Percentiles rank a stretch among this genome's conserved stretches.
Conservation (phyloP, 2,797 vertebrate species). For the Sarcophilus harrisii region DNA sequence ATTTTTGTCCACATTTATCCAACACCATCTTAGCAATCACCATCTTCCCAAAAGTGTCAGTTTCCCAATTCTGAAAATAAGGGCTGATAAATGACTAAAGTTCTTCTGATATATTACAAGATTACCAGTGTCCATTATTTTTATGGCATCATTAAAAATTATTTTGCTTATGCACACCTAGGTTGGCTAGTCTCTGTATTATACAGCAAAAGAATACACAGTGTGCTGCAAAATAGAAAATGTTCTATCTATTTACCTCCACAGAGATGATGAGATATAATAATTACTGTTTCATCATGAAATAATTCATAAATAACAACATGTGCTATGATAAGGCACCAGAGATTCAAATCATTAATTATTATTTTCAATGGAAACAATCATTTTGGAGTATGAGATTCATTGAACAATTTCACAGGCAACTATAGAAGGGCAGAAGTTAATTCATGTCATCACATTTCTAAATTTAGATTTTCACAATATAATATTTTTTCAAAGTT, state of each 20-base stretch:
- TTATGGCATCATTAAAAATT: neutral
- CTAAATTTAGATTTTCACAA: conserved; percentile 35
- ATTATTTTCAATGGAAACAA: conserved; percentile 32
- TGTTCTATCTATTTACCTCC: neutral
- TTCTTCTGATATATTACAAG: neutral
- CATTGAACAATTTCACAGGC: neutral
- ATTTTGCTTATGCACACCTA: neutral
- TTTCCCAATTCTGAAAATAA: neutral
- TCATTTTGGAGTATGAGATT: conserved; percentile 4
- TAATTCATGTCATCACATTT: conserved; percentile 23
- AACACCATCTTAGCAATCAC: neutral
- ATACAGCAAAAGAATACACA: neutral
- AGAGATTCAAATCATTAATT: conserved; percentile 27
- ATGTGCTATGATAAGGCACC: neutral
- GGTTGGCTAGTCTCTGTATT: neutral
- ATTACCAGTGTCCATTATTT: neutral
- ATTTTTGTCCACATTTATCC: neutral
- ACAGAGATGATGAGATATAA: neutral
- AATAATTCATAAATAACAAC: neutral
- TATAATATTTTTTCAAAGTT: conserved; percentile 48
- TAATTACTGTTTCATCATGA: conserved; percentile 5
- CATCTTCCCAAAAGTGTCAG: neutral
- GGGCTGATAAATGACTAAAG: neutral
- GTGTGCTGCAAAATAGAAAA: neutral
- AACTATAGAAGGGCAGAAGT: conserved; percentile 16